A percentile compares a stretch with the other conserved stretches of the same genome.
Evolutionary conservation across 2,888 invertebrate species (phyloP).

Genomic region (Drosophila infuscata): DNA sequence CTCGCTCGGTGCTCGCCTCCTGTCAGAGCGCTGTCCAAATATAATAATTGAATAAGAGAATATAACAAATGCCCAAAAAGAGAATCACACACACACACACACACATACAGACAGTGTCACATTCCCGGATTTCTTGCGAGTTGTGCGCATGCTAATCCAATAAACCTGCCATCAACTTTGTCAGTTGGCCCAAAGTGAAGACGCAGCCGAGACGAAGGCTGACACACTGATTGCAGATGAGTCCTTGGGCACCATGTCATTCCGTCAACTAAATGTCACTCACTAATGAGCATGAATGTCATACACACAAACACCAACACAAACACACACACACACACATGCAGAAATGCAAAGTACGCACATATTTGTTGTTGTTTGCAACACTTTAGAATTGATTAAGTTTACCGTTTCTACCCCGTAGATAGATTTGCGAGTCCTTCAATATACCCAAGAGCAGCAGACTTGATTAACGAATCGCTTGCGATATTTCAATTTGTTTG

Average conservation of each 20-base stretch:
- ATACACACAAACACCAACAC: background rate
- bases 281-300: constrained; percentile 33
- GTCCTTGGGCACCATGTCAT: constrained; percentile 22
- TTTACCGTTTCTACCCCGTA: constrained; percentile 20
- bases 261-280: constrained; percentile 19
- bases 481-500: constrained; percentile 28
- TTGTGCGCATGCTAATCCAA: constrained; percentile 15
- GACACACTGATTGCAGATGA: constrained; percentile 10
- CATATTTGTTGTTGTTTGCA: constrained; percentile 13
- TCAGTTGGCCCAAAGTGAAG: constrained; percentile 14
- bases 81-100: constrained; percentile 5
- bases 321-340: background rate
- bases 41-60: constrained; percentile 59
- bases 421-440: constrained; percentile 1
- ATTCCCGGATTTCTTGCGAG: constrained; percentile 13
- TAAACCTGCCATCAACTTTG: constrained; percentile 22
- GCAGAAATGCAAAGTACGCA: background rate
- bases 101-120: background rate
- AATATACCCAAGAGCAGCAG: background rate
- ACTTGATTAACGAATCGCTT: constrained; percentile 32
- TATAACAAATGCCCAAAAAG: constrained; percentile 40
- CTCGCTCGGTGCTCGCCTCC: background rate
- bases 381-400: constrained; percentile 40
- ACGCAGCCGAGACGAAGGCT: constrained; percentile 5
- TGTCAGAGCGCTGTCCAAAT: constrained; percentile 19